Base-by-base conservation (phyloP, 2,113 vertebrate species). In the Bagarius yarrelli region DNA sequence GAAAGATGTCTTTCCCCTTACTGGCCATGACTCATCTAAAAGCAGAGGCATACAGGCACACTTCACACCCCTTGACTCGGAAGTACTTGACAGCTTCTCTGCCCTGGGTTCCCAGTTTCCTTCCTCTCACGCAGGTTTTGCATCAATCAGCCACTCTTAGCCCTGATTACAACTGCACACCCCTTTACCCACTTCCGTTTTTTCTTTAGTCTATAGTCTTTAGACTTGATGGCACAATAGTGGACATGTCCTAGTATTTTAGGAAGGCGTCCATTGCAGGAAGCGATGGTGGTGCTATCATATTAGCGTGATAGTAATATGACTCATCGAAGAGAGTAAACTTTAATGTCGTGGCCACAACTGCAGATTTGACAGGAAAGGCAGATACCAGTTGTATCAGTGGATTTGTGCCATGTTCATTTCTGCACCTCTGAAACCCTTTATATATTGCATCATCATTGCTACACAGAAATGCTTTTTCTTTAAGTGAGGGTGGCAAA, bases 51-150 rank as follows among this genome's bases (percentile, higher is more conserved):
- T 73, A 71, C 83, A 82, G 25, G 69, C 86, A 88, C 83, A 90
- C 90, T 92, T 92, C 90, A 91, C 91, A 90, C 90, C 88, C 70
- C 85, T 85, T 83, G 82, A 91, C 84, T 90, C 91, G 91, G 92
- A 93, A 92, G 91, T 92, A 92, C 87, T 93, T 91, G 92, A 93
- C 91, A 91, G 91, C 87, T 92, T 84, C 84, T 76, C 86, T 91
- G 89, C 86, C 88, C 89, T 86, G 89, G 86, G 88, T 82, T 90
- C 88, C 88, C 84, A 79, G 87, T 87, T 92, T 91, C 92, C 91
- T 93, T 93, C 92, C 91, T 91, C 87, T 90, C 89, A 88, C 84
- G 88, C 85, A 87, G 89, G 89, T 88, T 91, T 91, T 90, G 91
- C 91, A 92, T 93, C 90, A 91, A 90, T 91, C 87, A 90, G 88